These are phyloP conservation scores for Crepidodera aurea DNA, from an alignment of 2,888 invertebrate genomes.

Conservation along the genomic window DNA sequence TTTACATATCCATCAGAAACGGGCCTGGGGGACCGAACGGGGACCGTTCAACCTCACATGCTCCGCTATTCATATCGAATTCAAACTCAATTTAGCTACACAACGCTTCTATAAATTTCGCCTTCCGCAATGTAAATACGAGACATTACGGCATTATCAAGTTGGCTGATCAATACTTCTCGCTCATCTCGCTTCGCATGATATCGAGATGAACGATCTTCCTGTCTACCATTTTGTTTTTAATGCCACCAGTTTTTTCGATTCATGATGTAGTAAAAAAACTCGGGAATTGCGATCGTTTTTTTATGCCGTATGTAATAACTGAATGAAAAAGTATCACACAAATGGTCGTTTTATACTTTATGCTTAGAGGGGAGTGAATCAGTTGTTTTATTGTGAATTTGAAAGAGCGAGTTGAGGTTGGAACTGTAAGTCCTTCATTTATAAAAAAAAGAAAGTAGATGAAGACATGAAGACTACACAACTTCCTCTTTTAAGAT, in stretches of 20 bases:
- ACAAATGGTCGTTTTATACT: neutral
- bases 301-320: neutral
- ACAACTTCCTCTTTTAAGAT: no score
- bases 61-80: constrained; percentile 57
- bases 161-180: constrained; percentile 43
- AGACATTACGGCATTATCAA: constrained; percentile 46
- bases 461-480: no score
- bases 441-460: no score
- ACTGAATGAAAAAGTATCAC: neutral
- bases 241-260: constrained; percentile 17
- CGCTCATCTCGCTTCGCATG: constrained; percentile 34
- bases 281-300: neutral
- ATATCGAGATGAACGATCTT: constrained; percentile 30
- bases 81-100: constrained; percentile 56
- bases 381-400: no score
- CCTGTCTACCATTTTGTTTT: constrained; percentile 28
- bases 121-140: constrained; percentile 52
- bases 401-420: no score
- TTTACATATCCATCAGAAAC: neutral
- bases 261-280: neutral
- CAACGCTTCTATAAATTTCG: constrained; percentile 55
- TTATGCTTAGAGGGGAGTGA: no score
- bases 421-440: no score
- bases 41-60: constrained; percentile 50
- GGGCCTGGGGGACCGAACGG: constrained; percentile 14